phyloP scores from a whole-genome alignment of 1,140 invertebrate species.

The Grapholita molesta region DNA sequence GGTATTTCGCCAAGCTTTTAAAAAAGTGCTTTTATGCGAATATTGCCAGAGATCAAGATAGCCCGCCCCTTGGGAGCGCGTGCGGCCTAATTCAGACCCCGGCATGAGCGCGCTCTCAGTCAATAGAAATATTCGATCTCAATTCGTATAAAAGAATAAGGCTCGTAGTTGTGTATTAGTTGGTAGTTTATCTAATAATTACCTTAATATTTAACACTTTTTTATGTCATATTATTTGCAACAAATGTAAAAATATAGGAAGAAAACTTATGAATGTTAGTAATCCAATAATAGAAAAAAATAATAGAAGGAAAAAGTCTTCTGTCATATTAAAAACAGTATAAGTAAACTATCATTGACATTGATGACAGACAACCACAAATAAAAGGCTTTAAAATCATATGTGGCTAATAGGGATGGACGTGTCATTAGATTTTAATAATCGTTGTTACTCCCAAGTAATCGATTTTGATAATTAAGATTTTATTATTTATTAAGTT shows the following conservation, averaged over 20 bases:
- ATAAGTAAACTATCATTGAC: not conserved
- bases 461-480: too few species aligned
- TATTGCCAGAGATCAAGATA: constrained; percentile 81
- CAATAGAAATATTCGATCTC: constrained; percentile 63
- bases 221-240: not conserved
- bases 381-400: not conserved
- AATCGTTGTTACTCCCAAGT: too few species aligned
- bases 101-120: constrained; percentile 70
- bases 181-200: not conserved
- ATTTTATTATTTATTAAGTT: too few species aligned
- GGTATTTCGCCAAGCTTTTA: constrained; percentile 93
- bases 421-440: too few species aligned
- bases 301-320: not conserved
- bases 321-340: not conserved
- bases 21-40: constrained; percentile 90
- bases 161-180: not conserved
- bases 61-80: constrained; percentile 76
- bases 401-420: not conserved
- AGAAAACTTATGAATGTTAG: not conserved
- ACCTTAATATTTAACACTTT: not conserved
- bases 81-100: constrained; percentile 66
- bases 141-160: constrained; percentile 53
- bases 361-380: not conserved
- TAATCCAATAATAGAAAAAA: not conserved
- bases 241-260: not conserved